A percentile compares a stretch with the other conserved stretches of the same genome.
These are phyloP conservation scores for Morpho deidamia DNA, from an alignment of 2,888 invertebrate species.

Conservation along the genomic window DNA sequence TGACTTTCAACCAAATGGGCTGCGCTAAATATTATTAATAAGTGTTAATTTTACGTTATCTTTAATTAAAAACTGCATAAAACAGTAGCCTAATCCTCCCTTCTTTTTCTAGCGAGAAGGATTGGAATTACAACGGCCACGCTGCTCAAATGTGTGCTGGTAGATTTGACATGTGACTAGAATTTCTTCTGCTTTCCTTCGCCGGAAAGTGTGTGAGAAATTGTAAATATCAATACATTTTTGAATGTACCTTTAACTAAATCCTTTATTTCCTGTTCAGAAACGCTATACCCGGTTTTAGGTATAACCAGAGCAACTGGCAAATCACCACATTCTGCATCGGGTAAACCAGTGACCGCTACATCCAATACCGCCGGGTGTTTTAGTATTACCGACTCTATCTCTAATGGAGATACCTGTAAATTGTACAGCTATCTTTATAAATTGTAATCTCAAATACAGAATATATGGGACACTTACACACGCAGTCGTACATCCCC, in stretches of 20 bases:
- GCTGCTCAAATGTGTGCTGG: no score
- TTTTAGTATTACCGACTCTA: constrained; percentile 40
- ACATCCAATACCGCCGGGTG: constrained; percentile 48
- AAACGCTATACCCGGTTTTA: constrained; percentile 27
- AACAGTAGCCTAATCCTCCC: no score
- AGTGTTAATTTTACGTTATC: no score
- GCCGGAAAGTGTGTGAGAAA: background rate
- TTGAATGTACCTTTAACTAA: constrained; percentile 43
- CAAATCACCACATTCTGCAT: constrained; percentile 43
- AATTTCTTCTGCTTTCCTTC: no score
- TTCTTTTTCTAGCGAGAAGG: no score
- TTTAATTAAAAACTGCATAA: no score
- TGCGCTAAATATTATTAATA: no score
- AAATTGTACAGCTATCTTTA: background rate
- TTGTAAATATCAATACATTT: background rate
- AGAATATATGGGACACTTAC: no score
- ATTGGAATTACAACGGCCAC: no score
- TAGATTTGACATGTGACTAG: no score
- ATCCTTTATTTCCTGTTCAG: constrained; percentile 46
- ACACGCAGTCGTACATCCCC: no score
- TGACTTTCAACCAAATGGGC: no score
- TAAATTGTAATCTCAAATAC: background rate
- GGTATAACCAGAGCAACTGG: constrained; percentile 45
- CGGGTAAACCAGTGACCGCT: constrained; percentile 42
- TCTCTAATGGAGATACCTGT: constrained; percentile 51